A percentile compares a stretch with the other conserved stretches of the same genome.
Evolutionary conservation across 2,888 invertebrate species (phyloP).

Genomic region (Cheilosia impressa): DNA sequence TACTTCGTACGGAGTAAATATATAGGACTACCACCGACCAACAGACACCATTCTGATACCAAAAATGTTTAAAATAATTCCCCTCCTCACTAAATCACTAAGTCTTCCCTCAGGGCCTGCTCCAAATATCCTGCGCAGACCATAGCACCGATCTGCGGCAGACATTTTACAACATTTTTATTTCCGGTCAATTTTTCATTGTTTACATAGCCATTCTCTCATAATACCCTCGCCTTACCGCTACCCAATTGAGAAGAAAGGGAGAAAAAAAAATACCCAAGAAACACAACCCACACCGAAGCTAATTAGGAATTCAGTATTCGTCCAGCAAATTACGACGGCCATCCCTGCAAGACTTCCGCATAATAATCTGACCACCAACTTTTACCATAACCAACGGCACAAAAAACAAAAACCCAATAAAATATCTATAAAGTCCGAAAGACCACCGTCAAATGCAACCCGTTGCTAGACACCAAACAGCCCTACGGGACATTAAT

Average conservation of each 20-base stretch:
- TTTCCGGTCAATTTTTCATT: background rate
- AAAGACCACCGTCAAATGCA: slow-evolving; percentile 22
- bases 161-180: too few relatives aligned
- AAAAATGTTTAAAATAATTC: too few relatives aligned
- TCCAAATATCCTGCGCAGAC: too few relatives aligned
- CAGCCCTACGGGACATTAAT: slow-evolving; percentile 36
- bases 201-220: background rate
- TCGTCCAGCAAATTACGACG: slow-evolving; percentile 4
- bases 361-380: slow-evolving; percentile 28
- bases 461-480: background rate
- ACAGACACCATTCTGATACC: too few relatives aligned
- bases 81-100: too few relatives aligned
- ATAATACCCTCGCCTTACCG: background rate
- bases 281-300: slow-evolving; percentile 2
- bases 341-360: slow-evolving; percentile 13
- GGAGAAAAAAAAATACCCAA: background rate
- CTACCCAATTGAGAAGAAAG: background rate
- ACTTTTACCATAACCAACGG: background rate
- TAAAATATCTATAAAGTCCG: slow-evolving; percentile 33
- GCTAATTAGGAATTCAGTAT: slow-evolving; percentile 33
- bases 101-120: too few relatives aligned
- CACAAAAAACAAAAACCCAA: background rate
- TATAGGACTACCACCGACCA: too few relatives aligned
- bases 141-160: too few relatives aligned
- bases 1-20: too few relatives aligned